Evolutionary conservation across 2,888 invertebrate species (phyloP).

Genomic region (Drosophila subsilvestris): DNA sequence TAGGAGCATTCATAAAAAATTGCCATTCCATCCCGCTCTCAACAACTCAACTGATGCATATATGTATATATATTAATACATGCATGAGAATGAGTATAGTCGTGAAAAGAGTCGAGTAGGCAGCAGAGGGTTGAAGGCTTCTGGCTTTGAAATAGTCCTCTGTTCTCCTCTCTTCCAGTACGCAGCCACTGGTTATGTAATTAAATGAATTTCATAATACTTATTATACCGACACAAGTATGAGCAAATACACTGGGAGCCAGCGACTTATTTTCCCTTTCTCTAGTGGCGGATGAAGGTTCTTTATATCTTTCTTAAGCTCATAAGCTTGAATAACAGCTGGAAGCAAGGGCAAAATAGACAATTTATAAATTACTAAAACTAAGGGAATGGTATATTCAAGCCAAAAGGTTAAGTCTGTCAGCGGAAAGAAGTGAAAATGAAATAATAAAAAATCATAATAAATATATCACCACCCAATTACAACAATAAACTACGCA

Average conservation of each 20-base stretch:
- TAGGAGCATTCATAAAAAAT: constrained; percentile 73
- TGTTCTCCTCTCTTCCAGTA: not conserved
- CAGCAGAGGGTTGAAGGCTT: no score
- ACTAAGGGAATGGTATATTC: no score
- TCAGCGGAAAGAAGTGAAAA: no score
- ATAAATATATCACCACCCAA: no score
- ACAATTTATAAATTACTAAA: constrained; percentile 10
- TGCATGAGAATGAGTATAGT: no score
- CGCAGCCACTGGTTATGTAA: constrained; percentile 29
- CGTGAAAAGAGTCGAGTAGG: no score
- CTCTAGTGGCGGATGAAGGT: not conserved
- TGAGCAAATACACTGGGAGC: not conserved
- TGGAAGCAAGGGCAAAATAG: constrained; percentile 15
- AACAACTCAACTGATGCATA: constrained; percentile 15
- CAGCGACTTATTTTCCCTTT: constrained; percentile 14
- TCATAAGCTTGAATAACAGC: constrained; percentile 30
- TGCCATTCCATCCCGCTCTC: constrained; percentile 21
- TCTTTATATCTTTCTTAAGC: constrained; percentile 16
- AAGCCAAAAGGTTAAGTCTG: not conserved
- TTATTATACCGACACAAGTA: not conserved
- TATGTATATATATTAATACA: not conserved
- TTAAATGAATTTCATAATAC: constrained; percentile 32
- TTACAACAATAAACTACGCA: no score
- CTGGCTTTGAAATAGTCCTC: no score
- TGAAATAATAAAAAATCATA: no score